Base-by-base conservation (phyloP, 2,888 invertebrate genomes). In the Drosophila borealis region DNA sequence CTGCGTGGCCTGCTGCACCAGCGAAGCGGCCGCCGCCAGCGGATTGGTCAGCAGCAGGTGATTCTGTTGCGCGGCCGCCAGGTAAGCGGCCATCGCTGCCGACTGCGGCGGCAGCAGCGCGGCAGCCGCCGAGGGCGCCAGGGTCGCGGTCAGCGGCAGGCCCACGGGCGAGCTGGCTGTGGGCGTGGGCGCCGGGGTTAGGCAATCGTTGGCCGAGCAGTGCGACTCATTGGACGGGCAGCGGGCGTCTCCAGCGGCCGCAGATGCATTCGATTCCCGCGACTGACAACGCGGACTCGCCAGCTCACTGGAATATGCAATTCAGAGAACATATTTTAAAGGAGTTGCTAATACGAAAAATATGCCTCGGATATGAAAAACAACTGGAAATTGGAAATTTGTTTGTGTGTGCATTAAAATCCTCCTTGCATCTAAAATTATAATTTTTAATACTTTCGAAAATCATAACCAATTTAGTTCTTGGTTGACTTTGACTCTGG, bases 61-160 rank as follows among this genome's bases (percentile, higher is more conserved):
- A 92, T 96, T 96, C 81, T 96, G 96, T 81, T 95, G 95, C 1
- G 95, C 95, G 1, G 95, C 95, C 3, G 95, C 95, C 61, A 96
- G 94, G 91, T 96, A 96, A 6, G 96, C 96, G 25, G 96, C 96
- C 93, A 96, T 96, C 3, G 96, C 96, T 3, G 96, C 96, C 4
- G 96, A 96, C 91, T 96, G 96, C 34, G 96, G 95, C 19, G 96
- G 96, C 81, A 96, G 91, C 19, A 96, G 93, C 13, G 95, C 94
- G 29, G 94, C 94, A 25, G 94, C 94, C 17, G 94, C 94, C 10
- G 95, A 94, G 29, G 95, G 94, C 41, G 95, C 95, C 81, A 96
- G 93, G 2, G 96, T 95, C 6, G 95, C 95, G 0, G 95, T 94
- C 74, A 94, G 90, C 42, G 95, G 93, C 67, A 96, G 93, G 39